phyloP scores from a whole-genome alignment of 2,113 vertebrate genomes.

The Tupaia tana region DNA sequence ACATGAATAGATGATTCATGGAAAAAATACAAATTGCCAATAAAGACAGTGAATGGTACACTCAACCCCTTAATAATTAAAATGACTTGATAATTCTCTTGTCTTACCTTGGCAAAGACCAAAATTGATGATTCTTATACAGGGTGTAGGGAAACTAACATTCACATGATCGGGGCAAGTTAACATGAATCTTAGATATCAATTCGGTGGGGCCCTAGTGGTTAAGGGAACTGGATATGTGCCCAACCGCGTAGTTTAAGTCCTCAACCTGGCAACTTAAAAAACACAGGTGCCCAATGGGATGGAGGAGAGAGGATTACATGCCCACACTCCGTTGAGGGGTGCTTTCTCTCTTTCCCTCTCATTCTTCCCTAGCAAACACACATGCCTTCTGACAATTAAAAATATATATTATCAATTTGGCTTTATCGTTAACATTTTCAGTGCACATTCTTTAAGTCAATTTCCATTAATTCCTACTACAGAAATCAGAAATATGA shows the following conservation, averaged over 20 bases:
- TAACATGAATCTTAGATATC: background rate
- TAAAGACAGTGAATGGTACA: background rate
- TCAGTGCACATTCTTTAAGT: background rate
- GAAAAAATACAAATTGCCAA: conserved; percentile 9
- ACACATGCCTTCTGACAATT: too few species aligned
- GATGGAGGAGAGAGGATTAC: too few species aligned
- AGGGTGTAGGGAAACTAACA: background rate
- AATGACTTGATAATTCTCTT: background rate
- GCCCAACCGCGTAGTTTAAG: too few species aligned
- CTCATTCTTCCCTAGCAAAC: too few species aligned
- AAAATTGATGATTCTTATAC: background rate
- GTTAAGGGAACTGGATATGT: too few species aligned
- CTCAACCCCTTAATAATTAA: background rate
- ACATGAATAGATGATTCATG: background rate
- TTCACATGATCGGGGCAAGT: background rate
- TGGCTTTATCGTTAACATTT: conserved; percentile 1
- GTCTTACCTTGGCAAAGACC: background rate
- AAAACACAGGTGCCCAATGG: too few species aligned
- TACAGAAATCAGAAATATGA: background rate
- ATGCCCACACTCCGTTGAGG: too few species aligned
- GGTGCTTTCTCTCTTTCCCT: too few species aligned
- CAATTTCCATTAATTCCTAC: background rate
- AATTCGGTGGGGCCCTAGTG: too few species aligned
- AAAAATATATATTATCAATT: background rate
- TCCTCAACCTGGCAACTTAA: too few species aligned